Evolutionary conservation across 2,888 invertebrate species (phyloP), one percentile per base, ranked within the genome.

Genomic region (Andrena hattorfiana): DNA sequence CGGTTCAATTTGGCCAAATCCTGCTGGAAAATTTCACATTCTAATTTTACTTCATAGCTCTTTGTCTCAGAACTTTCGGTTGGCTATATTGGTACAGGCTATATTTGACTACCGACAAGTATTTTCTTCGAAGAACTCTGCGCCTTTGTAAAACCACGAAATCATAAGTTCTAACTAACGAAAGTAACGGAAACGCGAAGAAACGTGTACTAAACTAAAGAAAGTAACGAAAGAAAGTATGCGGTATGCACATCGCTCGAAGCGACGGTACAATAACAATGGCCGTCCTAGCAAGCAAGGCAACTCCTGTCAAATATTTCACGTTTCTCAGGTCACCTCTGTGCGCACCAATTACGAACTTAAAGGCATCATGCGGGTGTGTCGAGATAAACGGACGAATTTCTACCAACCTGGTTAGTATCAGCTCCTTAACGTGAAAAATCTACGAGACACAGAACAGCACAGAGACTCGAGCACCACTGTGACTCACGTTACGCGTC

Each of bases 401-500:
- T 66, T 67, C 7, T 62, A 88, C 88, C 32, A 35, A 88, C 87
- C 85, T 81, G 74, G 48, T 67, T 26, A 48, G 48, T n/a, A 76
- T 28, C 10, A 42, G n/a, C 26, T 63, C 70, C 64, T 16, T 66
- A 28, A 20, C 8, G 48, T 60, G 5, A 42, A 51, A 72, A 63
- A 77, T 60, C 32, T 42, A 26, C 32, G 48, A 76, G 42, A 28
- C 30, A 59, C 59, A 62, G 63, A 64, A 68, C 82, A 7, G 59
- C 6, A 85, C 77, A 49, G 73, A 66, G 70, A 63, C 71, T 74
- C 80, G 63, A 69, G 76, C 60, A 72, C 67, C 67, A 83, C 84
- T 88, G 86, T 89, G 89, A 89, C 75, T 89, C 89, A 90, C 89
- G 83, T 83, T 85, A 80, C 85, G 85, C 89, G 85, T 88, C 83